Percentiles rank a stretch among this genome's conserved stretches.
Conservation (phyloP, 2,113 vertebrate species). For the Cryptotis parvus region DNA sequence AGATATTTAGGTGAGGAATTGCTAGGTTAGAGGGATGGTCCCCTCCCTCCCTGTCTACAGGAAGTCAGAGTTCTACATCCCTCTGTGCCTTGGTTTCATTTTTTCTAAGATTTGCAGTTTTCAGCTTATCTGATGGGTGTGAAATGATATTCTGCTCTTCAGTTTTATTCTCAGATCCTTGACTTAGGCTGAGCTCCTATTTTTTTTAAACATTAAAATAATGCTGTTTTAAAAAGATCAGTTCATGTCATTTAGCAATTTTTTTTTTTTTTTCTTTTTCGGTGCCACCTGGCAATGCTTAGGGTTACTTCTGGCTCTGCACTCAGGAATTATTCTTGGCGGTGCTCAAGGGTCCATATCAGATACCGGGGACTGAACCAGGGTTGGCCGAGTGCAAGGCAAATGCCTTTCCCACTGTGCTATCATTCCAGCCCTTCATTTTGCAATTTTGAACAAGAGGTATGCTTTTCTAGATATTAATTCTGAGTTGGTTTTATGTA, state of each 20-base stretch:
- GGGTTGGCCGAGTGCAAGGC: too few relatives aligned
- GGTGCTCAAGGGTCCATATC: too few relatives aligned
- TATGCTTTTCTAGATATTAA: neutral
- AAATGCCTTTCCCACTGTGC: too few relatives aligned
- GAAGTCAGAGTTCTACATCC: neutral
- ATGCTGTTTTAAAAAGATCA: neutral
- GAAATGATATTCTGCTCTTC: neutral
- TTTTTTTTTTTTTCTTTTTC: too few relatives aligned
- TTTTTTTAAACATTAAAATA: neutral
- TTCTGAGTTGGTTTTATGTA: neutral
- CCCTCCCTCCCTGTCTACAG: neutral
- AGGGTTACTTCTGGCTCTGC: too few relatives aligned
- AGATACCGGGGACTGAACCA: too few relatives aligned
- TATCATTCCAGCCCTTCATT: too few relatives aligned
- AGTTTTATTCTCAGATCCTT: neutral
- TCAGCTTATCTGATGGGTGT: neutral
- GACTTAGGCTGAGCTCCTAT: neutral
- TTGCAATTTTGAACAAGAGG: neutral
- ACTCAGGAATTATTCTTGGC: too few relatives aligned
- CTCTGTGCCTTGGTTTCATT: neutral
- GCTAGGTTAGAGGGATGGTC: neutral
- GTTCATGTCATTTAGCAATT: neutral
- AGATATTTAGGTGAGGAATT: neutral
- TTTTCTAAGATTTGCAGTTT: neutral
- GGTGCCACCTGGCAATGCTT: too few relatives aligned